These are phyloP conservation scores for Drosophila watanabei DNA, from an alignment of 1,140 invertebrate species.

Conservation along the genomic window DNA sequence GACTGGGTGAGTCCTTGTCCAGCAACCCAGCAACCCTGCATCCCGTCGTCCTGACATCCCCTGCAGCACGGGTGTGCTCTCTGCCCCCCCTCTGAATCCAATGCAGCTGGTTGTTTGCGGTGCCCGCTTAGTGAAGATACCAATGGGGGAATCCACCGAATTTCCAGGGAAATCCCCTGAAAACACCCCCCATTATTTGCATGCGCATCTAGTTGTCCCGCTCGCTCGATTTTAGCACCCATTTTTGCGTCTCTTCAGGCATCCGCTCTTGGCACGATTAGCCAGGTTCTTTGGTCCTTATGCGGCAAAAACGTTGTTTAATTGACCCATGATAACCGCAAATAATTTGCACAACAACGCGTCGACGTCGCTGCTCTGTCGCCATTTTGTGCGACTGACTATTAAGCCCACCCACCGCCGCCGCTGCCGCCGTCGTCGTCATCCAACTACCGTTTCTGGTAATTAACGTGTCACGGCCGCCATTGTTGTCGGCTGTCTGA, in stretches of 20 bases:
- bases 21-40: constrained; percentile 18
- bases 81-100: constrained; percentile 5
- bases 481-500: constrained; percentile 68
- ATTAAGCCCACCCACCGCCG: constrained; percentile 16
- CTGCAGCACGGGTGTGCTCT: not conserved
- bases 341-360: constrained; percentile 64
- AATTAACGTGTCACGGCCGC: constrained; percentile 84
- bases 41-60: constrained; percentile 1
- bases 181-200: constrained; percentile 80
- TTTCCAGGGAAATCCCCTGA: constrained; percentile 38
- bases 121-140: constrained; percentile 38
- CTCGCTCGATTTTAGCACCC: constrained; percentile 38
- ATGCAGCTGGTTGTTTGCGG: constrained; percentile 40
- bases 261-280: constrained; percentile 37
- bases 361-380: constrained; percentile 12
- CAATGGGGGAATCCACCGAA: constrained; percentile 24
- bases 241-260: constrained; percentile 30
- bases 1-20: constrained; percentile 16
- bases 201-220: constrained; percentile 71
- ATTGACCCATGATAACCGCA: constrained; percentile 69
- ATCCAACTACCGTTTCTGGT: constrained; percentile 44
- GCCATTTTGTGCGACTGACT: constrained; percentile 38
- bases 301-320: constrained; percentile 39
- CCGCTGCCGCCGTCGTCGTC: constrained; percentile 21
- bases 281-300: constrained; percentile 28